These are phyloP conservation scores for Drosophila flavopinicola DNA, from an alignment of 2,888 invertebrate species.

Conservation along the genomic window DNA sequence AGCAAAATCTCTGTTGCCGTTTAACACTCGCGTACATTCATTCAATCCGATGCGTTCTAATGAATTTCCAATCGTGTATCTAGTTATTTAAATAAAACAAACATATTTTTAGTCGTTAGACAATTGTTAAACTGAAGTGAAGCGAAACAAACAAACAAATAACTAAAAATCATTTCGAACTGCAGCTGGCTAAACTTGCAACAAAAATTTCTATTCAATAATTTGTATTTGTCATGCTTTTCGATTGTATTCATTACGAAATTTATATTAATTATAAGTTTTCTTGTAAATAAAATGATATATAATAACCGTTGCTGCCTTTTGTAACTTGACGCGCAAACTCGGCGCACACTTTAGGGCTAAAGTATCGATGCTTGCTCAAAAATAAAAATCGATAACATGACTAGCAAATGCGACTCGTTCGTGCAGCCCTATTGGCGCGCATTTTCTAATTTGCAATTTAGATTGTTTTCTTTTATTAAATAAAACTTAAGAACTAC, in stretches of 20 bases:
- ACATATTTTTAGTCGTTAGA: slow-evolving; percentile 81
- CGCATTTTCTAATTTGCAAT: background rate
- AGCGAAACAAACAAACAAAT: slow-evolving; percentile 29
- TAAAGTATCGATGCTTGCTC: slow-evolving; percentile 6
- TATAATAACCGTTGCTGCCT: slow-evolving; percentile 23
- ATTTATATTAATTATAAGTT: slow-evolving; percentile 61
- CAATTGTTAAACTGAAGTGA: slow-evolving; percentile 74
- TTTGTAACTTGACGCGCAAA: too few species aligned
- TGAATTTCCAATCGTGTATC: slow-evolving; percentile 81
- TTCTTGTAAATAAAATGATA: slow-evolving; percentile 76
- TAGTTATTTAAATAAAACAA: slow-evolving; percentile 81
- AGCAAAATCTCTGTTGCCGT: slow-evolving; percentile 29
- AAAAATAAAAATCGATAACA: too few species aligned
- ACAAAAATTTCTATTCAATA: slow-evolving; percentile 43
- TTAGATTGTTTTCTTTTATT: slow-evolving; percentile 1
- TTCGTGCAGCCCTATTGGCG: background rate
- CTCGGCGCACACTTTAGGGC: too few species aligned
- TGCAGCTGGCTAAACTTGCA: slow-evolving; percentile 39
- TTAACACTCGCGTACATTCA: slow-evolving; percentile 75
- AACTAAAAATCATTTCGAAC: slow-evolving; percentile 27
- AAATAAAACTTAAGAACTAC: slow-evolving; percentile 13
- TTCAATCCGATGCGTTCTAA: slow-evolving; percentile 71
- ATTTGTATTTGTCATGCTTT: slow-evolving; percentile 50
- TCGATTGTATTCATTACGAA: slow-evolving; percentile 57
- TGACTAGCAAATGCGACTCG: too few species aligned